Evolutionary conservation across 2,888 invertebrate genomes (phyloP).

Genomic region (Eustalomyia histrio): DNA sequence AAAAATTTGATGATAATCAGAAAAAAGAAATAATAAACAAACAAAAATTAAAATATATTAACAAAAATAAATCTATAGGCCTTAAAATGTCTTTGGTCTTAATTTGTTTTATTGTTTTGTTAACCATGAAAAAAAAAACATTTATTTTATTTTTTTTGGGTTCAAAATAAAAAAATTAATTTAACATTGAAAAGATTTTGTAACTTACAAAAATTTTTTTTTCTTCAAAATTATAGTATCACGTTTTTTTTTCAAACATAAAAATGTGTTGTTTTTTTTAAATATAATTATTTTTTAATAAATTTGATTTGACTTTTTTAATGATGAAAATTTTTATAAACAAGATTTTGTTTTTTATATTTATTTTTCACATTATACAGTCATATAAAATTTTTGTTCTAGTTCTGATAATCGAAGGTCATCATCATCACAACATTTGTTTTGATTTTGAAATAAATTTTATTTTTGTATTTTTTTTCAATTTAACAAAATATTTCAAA

Average conservation of each 20-base stretch:
- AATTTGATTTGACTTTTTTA: not conserved
- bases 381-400: conserved; percentile 28
- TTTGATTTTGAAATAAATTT: conserved; percentile 1
- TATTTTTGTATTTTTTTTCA: not conserved
- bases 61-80: not conserved
- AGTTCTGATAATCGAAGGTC: conserved; percentile 42
- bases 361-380: not conserved
- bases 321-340: not conserved
- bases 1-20: not conserved
- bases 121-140: not conserved
- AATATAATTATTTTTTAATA: not conserved
- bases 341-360: conserved; percentile 1
- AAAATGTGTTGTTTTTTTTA: not conserved
- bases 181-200: conserved; percentile 5
- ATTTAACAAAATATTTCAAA: not conserved
- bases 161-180: not conserved
- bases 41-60: not conserved
- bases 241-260: conserved; percentile 1
- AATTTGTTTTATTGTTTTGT: not conserved
- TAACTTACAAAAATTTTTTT: not conserved
- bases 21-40: not conserved
- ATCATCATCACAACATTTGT: conserved; percentile 26
- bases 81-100: conserved; percentile 7
- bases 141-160: not conserved
- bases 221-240: not conserved